Percentiles rank a stretch among this genome's conserved stretches.
phyloP scores from a whole-genome alignment of 2,113 vertebrate genomes.

The Anguilla japonica region DNA sequence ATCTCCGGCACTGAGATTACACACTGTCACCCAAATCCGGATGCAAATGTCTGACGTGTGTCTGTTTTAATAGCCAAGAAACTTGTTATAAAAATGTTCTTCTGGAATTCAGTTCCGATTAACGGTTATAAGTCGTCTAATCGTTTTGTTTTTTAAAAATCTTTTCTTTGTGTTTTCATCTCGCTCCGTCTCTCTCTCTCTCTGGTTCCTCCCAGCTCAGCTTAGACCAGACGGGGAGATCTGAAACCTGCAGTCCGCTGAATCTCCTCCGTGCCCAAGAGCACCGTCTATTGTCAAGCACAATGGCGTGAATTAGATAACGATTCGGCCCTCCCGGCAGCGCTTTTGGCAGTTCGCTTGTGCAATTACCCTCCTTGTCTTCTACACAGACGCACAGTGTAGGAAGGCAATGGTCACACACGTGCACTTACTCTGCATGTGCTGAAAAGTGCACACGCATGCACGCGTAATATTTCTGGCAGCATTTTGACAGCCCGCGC shows the following conservation, averaged over 20 bases:
- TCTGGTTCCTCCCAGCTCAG: neutral
- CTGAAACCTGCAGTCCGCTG: neutral
- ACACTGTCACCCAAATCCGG: neutral
- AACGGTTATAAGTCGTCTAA: neutral
- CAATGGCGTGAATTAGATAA: conserved; percentile 20
- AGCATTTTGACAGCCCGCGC: neutral
- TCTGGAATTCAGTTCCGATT: neutral
- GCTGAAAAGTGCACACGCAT: neutral
- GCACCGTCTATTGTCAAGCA: neutral
- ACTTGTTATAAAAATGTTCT: neutral
- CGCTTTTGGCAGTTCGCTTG: conserved; percentile 12
- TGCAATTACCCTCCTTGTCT: neutral
- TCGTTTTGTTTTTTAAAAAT: neutral
- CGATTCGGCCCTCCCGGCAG: conserved; percentile 18
- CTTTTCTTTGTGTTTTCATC: neutral
- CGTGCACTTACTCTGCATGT: neutral
- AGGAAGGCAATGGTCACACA: neutral
- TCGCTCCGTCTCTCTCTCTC: neutral
- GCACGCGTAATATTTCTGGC: neutral
- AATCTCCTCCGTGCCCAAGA: neutral
- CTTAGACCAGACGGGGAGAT: neutral
- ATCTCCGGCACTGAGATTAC: neutral
- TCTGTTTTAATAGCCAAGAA: neutral
- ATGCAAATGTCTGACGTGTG: neutral
- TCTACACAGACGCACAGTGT: neutral